Evolutionary conservation across 2,888 invertebrate genomes (phyloP), one percentile per base, ranked within the genome.

Genomic region (Phymatocera aterrima): DNA sequence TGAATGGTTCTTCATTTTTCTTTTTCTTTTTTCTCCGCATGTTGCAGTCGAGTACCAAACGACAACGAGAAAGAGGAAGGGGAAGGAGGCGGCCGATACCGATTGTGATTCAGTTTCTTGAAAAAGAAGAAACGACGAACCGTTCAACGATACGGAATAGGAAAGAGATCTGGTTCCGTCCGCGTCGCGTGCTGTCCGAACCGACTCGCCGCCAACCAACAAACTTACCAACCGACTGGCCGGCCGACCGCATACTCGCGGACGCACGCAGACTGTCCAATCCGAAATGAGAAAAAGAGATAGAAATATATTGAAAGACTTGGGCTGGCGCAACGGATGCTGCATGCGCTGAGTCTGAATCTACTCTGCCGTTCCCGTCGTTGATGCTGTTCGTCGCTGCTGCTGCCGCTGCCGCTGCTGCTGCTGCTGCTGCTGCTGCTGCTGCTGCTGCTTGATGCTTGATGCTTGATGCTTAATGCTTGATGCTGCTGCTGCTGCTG

Each of bases 151-250:
- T 18, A 37, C 61, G 34, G 37, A 64, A 15, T 64, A 37, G 37
- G 61, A 34, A 64, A 64, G 61, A 37, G 61, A 54, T 72, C 57
- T 77, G 37, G 60, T 46, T 43, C 61, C 37, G 57, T n/a, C n/a
- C n/a, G n/a, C n/a, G 72, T 74, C 72, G 72, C 72, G 72, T 72
- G 72, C 72, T 72, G 48, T 72, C 72, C 72, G 72, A 72, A n/a
- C n/a, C n/a, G n/a, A n/a, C n/a, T n/a, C n/a, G n/a, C n/a, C n/a
- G n/a, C n/a, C n/a, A n/a, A n/a, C n/a, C n/a, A n/a, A n/a, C n/a
- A n/a, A 15, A 15, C 31, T 61, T 21, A 31, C 31, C 31, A 34
- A 12, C 60, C 43, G 61, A 64, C 34, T 64, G 5, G 34, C 37
- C 21, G 24, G 43, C 28, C 51, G 28, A 10, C 43, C 34, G 0